Evolutionary conservation across 2,888 invertebrate genomes (phyloP).

Genomic region (Drosophila acutilabella): DNA sequence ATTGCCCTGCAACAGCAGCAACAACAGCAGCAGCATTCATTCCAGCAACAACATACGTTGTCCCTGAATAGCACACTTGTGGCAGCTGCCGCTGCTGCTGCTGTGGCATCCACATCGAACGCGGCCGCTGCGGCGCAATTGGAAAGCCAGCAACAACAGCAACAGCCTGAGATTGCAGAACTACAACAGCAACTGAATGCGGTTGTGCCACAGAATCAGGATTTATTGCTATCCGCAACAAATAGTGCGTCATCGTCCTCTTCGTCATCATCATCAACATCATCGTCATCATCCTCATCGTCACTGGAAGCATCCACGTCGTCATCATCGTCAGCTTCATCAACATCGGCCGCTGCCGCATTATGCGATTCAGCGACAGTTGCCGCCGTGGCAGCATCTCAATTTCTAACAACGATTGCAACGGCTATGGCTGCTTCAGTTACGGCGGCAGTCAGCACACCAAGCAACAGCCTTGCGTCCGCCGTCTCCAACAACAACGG

Average conservation of each 20-base stretch:
- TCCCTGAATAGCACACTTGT: constrained; percentile 80
- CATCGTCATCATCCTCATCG: constrained; percentile 59
- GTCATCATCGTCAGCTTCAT: constrained; percentile 53
- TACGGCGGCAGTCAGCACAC: constrained; percentile 79
- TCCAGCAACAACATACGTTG: constrained; percentile 82
- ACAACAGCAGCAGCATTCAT: constrained; percentile 83
- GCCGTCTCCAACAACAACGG: constrained; percentile 53
- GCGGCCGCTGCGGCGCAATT: constrained; percentile 69
- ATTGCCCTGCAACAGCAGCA: constrained; percentile 84
- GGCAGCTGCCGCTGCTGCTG: constrained; percentile 76
- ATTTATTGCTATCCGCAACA: constrained; percentile 80
- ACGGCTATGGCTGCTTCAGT: constrained; percentile 77
- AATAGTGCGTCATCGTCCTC: constrained; percentile 64
- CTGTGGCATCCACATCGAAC: constrained; percentile 76
- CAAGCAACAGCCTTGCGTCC: constrained; percentile 45
- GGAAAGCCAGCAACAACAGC: constrained; percentile 68
- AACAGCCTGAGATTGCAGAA: constrained; percentile 74
- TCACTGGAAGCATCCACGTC: constrained; percentile 71
- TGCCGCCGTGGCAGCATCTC: constrained; percentile 83
- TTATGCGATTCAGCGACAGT: constrained; percentile 77
- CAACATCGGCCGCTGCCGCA: constrained; percentile 38
- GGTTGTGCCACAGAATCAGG: constrained; percentile 77
- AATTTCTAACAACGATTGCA: constrained; percentile 78
- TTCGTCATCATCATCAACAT: constrained; percentile 62
- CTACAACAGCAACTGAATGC: constrained; percentile 77